phyloP scores from a whole-genome alignment of 92 coral and sea anemone genomes.

The Epizoanthus fatuus region DNA sequence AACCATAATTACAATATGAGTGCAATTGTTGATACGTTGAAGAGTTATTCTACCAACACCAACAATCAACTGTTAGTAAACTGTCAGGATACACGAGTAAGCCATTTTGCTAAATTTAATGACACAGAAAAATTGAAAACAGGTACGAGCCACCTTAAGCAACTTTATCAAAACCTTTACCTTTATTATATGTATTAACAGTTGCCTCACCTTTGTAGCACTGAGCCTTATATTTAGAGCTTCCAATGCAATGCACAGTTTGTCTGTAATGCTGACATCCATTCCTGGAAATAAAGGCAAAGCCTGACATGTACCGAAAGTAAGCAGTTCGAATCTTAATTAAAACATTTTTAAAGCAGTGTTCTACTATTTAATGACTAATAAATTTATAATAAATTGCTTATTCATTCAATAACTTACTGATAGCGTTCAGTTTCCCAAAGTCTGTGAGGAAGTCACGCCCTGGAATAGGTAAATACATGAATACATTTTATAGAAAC shows the following conservation, averaged over 20 bases:
- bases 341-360: neutral
- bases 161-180: too few relatives aligned
- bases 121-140: too few relatives aligned
- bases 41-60: too few relatives aligned
- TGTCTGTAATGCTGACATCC: constrained; percentile 82
- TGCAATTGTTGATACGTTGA: too few relatives aligned
- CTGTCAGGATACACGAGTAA: too few relatives aligned
- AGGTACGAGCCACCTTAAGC: too few relatives aligned
- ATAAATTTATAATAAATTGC: too few relatives aligned
- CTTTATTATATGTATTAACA: too few relatives aligned
- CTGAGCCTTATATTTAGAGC: constrained; percentile 77
- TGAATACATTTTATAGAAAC: too few relatives aligned
- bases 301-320: neutral
- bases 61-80: too few relatives aligned
- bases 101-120: too few relatives aligned
- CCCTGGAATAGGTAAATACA: constrained; percentile 50
- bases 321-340: neutral
- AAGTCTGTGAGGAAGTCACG: constrained; percentile 81
- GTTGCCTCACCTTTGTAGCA: constrained; percentile 73
- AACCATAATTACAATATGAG: too few relatives aligned
- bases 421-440: constrained; percentile 76
- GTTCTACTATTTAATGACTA: neutral
- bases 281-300: constrained; percentile 31
- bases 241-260: constrained; percentile 84
- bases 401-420: constrained; percentile 62